phyloP scores from a whole-genome alignment of 2,888 invertebrate genomes.

The Drosophila fungiperda region DNA sequence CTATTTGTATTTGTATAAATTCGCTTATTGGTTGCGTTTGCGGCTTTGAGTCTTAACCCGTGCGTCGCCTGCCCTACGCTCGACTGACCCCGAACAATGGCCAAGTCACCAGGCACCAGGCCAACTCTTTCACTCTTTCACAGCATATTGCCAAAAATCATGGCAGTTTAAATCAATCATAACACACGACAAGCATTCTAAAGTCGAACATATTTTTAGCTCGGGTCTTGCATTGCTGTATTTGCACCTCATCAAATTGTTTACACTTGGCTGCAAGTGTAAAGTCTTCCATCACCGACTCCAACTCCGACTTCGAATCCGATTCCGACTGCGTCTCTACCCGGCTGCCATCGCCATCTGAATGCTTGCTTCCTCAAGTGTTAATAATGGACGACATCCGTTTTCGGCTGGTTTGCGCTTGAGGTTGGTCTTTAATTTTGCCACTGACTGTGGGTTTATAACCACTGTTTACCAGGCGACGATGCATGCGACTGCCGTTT shows the following conservation, averaged over 20 bases:
- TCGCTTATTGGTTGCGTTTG: slow-evolving; percentile 24
- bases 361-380: slow-evolving; percentile 67
- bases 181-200: slow-evolving; percentile 34
- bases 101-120: slow-evolving; percentile 2
- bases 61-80: slow-evolving; percentile 64
- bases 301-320: slow-evolving; percentile 5
- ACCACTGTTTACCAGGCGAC: slow-evolving; percentile 4
- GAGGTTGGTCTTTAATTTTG: slow-evolving; percentile 2
- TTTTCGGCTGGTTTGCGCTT: slow-evolving; percentile 42
- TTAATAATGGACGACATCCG: slow-evolving; percentile 83
- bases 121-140: slow-evolving; percentile 44
- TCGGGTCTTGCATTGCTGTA: slow-evolving; percentile 66
- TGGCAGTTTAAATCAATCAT: slow-evolving; percentile 58
- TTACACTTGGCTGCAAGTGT: slow-evolving; percentile 80
- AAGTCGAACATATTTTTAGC: slow-evolving; percentile 52
- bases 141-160: slow-evolving; percentile 68
- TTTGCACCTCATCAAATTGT: slow-evolving; percentile 72
- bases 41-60: slow-evolving; percentile 58
- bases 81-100: slow-evolving; percentile 70
- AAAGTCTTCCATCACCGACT: slow-evolving; percentile 42
- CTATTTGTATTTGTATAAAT: background rate
- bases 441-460: slow-evolving; percentile 14
- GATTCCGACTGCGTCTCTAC: background rate
- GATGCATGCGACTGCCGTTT: slow-evolving; percentile 56
- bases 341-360: slow-evolving; percentile 38